Evolutionary conservation across 2,797 vertebrate species (phyloP).

Genomic region (Scolopax rusticola): DNA sequence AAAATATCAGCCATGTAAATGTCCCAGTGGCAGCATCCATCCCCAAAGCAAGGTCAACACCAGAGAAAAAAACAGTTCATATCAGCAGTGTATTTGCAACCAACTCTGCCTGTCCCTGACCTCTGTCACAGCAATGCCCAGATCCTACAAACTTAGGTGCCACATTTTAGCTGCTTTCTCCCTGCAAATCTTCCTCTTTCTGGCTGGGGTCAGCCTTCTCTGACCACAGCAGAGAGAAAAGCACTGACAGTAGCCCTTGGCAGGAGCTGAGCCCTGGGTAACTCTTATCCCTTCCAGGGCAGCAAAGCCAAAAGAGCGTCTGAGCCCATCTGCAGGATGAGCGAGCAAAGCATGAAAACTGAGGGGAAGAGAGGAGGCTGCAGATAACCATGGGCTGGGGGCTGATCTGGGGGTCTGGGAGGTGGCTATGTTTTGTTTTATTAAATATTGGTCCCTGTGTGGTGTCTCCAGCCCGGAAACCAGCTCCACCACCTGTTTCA

Average conservation of each 20-base stretch:
- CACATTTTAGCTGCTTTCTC: not conserved
- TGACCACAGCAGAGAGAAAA: not conserved
- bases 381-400: not conserved
- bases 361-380: not conserved
- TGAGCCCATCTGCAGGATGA: not conserved
- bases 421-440: not conserved
- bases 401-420: not conserved
- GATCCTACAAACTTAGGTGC: not conserved
- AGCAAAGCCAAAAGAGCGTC: not conserved
- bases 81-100: not conserved
- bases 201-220: not conserved
- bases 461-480: not conserved
- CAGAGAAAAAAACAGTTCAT: not conserved
- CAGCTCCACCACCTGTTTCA: not conserved
- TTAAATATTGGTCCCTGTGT: not conserved
- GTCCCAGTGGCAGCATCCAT: not conserved
- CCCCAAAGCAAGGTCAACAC: not conserved
- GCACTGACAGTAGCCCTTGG: not conserved
- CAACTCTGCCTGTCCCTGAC: not conserved
- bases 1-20: not conserved
- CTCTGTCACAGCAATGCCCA: not conserved
- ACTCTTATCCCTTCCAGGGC: not conserved
- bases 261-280: not conserved
- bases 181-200: not conserved
- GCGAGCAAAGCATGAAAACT: fast-evolving